Evolutionary conservation across 2,113 vertebrate genomes (phyloP).

Genomic region (Epinephelus moara): DNA sequence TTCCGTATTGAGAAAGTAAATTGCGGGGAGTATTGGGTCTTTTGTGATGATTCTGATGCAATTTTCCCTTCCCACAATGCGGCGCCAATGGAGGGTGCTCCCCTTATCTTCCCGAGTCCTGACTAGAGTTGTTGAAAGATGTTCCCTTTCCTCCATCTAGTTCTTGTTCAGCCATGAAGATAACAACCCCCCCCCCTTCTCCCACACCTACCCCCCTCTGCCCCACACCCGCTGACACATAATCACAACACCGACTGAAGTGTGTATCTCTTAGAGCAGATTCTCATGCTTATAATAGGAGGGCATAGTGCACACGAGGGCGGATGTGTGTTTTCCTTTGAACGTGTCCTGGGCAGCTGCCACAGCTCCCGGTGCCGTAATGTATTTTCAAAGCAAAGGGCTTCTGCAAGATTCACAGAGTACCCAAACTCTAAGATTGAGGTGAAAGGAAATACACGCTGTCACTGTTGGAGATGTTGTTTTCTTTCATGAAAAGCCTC

Average conservation of each 20-base stretch:
- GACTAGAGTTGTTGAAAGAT: slow-evolving; percentile 67
- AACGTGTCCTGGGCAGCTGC: slow-evolving; percentile 39
- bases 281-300: slow-evolving; percentile 65
- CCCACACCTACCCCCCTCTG: not conserved
- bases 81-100: slow-evolving; percentile 57
- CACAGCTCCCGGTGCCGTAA: slow-evolving; percentile 17
- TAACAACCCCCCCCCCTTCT: slow-evolving; percentile 41
- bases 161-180: slow-evolving; percentile 75
- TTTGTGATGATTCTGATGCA: slow-evolving; percentile 63
- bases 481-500: slow-evolving; percentile 35
- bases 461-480: slow-evolving; percentile 13
- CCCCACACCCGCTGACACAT: slow-evolving; percentile 64
- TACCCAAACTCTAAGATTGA: slow-evolving; percentile 31
- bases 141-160: slow-evolving; percentile 63
- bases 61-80: slow-evolving; percentile 62
- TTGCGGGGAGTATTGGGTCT: slow-evolving; percentile 57
- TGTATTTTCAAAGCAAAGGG: slow-evolving; percentile 55
- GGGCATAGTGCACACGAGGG: slow-evolving; percentile 48
- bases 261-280: slow-evolving; percentile 75
- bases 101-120: slow-evolving; percentile 68
- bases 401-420: slow-evolving; percentile 4
- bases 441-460: slow-evolving; percentile 38
- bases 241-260: slow-evolving; percentile 69
- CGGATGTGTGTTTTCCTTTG: slow-evolving; percentile 53
- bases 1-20: slow-evolving; percentile 66